Evolutionary conservation across 2,113 vertebrate species (phyloP), one percentile per base, ranked within the genome.

Genomic region (Otocyon megalotis): DNA sequence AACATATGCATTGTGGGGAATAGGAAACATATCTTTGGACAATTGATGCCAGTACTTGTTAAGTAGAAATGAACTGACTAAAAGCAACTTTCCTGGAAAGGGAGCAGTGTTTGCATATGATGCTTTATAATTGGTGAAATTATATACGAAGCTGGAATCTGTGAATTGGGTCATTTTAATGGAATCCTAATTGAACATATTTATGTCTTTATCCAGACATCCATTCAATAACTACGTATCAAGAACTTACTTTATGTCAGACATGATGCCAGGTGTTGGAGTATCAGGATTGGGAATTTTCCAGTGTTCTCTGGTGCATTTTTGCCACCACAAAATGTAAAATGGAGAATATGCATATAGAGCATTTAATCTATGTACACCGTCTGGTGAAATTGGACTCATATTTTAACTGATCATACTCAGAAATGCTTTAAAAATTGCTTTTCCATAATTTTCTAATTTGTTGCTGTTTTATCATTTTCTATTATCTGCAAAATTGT

Each of bases 41-140:
- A 96, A 84, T 13, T 43, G 28, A 67, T 37, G 11, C 6, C 30
- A 88, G 15, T 24, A 30, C 35, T 30, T 72, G 16, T 3, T 92
- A 94, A 88, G 7, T 60, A 92, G 48, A 83, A 96, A 35, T 48
- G 43, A 76, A 90, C 11, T 28, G 24, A 37, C 26, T 58, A 56
- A 65, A 94, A 79, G 48, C 87, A 84, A 97, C 28, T 26, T 89
- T n/a, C 10, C n/a, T 69, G 35, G 30, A 89, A 80, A 84, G 43
- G 13, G 4, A 97, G 12, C 13, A 71, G 17, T 9, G 7, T 79
- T 95, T n/a, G 10, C 3, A 60, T 48, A 8, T 71, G 63, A 77
- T 82, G 24, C 6, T n/a, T 60, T 50, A 43, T 65, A 88, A 80
- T 30, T 37, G 12, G 9, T 84, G 13, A 87, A 90, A 86, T 84